A percentile compares a stretch with the other conserved stretches of the same genome.
phyloP scores from a whole-genome alignment of 2,797 vertebrate genomes.

The Rhabdomys pumilio region DNA sequence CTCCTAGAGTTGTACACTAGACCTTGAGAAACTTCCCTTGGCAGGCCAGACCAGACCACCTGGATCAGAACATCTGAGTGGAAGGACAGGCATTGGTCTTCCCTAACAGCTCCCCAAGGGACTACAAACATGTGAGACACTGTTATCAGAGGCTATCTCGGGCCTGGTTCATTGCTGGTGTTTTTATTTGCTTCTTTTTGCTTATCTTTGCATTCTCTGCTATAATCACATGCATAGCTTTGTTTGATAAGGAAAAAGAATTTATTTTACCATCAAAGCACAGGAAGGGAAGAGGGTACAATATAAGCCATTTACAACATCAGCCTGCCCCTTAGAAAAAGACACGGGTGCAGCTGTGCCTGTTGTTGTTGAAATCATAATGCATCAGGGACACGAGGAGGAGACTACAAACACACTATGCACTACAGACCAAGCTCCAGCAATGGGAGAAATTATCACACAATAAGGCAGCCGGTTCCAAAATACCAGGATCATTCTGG shows the following conservation, averaged over 20 bases:
- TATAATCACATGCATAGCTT: conserved; percentile 43
- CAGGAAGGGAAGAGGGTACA: background rate
- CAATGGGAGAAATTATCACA: conserved; percentile 83
- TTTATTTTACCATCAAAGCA: background rate
- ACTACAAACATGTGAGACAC: conserved; percentile 32
- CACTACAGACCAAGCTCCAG: conserved; percentile 70
- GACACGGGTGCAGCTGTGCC: too few species aligned
- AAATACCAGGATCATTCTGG: conserved; percentile 74
- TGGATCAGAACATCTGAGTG: background rate
- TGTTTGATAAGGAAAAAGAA: conserved; percentile 60
- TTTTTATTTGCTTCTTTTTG: conserved; percentile 69
- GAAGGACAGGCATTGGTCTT: background rate
- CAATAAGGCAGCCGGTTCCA: conserved; percentile 70
- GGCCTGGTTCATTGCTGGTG: background rate
- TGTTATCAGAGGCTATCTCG: conserved; percentile 37
- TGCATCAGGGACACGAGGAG: background rate
- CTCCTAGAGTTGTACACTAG: background rate
- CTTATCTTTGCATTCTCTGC: conserved; percentile 50
- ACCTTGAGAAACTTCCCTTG: background rate
- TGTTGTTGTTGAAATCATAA: background rate
- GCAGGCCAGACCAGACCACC: background rate
- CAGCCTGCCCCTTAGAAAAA: background rate
- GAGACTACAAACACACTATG: conserved; percentile 6
- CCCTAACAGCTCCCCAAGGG: conserved; percentile 36
- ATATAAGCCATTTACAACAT: background rate